These are phyloP conservation scores for Larimichthys crocea DNA, from an alignment of 2,113 vertebrate genomes.

Conservation along the genomic window DNA sequence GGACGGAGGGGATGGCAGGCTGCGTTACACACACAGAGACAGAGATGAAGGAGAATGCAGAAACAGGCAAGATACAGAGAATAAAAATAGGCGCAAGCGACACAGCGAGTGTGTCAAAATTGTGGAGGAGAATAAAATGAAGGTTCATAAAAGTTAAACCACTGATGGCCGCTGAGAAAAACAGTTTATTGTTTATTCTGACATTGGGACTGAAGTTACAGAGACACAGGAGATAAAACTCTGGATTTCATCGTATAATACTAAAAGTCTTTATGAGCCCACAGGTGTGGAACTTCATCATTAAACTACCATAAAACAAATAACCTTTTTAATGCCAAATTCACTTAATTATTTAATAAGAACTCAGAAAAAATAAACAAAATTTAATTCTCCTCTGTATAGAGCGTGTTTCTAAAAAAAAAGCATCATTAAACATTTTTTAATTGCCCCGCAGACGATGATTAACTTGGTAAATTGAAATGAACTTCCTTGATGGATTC, in stretches of 20 bases:
- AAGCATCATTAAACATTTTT: conserved; percentile 19
- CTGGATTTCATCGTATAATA: background rate
- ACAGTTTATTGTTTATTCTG: background rate
- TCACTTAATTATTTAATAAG: background rate
- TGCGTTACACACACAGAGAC: conserved; percentile 59
- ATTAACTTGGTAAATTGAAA: conserved; percentile 8
- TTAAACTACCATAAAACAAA: background rate
- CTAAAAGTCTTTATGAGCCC: background rate
- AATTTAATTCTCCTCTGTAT: background rate
- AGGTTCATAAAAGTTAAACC: background rate
- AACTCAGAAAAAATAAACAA: background rate
- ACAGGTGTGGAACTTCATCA: background rate
- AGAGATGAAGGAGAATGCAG: conserved; percentile 35
- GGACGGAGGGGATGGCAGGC: conserved; percentile 77
- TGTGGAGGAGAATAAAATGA: background rate
- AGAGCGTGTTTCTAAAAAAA: background rate
- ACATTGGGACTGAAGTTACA: background rate
- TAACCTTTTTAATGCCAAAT: background rate
- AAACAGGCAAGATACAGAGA: conserved; percentile 23
- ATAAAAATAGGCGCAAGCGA: conserved; percentile 50
- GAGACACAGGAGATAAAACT: background rate
- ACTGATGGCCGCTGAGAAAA: background rate
- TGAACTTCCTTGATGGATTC: background rate
- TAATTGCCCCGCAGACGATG: conserved; percentile 9
- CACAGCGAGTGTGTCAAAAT: conserved; percentile 31